Evolutionary conservation across 2,113 vertebrate species (phyloP).

Genomic region (Cacatua alba): DNA sequence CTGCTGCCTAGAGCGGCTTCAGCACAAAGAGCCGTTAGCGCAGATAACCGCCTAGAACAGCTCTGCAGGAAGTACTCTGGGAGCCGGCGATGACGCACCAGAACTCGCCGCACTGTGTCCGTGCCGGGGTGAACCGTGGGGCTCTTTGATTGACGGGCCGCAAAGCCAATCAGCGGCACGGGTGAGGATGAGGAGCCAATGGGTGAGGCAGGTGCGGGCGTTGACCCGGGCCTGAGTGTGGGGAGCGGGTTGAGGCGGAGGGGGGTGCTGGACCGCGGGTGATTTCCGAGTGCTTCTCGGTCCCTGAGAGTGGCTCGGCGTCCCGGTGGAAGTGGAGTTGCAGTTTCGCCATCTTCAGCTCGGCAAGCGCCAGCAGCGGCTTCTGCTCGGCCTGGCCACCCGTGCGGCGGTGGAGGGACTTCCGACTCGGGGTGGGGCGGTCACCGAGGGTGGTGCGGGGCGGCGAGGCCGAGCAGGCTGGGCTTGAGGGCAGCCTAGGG

Average conservation of each 20-base stretch:
- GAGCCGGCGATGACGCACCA: background rate
- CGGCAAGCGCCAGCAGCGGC: accelerated
- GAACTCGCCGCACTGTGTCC: accelerated
- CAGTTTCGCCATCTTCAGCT: accelerated
- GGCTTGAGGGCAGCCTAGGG: accelerated
- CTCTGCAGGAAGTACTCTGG: background rate
- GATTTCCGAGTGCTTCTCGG: accelerated
- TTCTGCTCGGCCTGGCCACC: accelerated
- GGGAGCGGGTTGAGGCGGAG: accelerated
- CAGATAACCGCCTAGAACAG: background rate
- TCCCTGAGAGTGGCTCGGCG: accelerated
- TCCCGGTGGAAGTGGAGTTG: accelerated
- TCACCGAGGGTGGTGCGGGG: too few relatives aligned
- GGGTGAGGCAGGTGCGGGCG: background rate
- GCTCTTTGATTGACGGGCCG: background rate
- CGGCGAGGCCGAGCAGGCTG: accelerated
- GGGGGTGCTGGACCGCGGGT: accelerated
- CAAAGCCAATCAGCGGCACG: background rate
- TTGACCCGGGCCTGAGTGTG: accelerated
- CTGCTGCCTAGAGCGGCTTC: background rate
- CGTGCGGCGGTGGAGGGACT: accelerated
- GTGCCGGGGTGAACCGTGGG: accelerated
- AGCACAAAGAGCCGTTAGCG: accelerated
- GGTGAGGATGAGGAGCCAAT: background rate
- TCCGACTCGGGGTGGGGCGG: accelerated